phyloP scores from a whole-genome alignment of 1,140 invertebrate species.

The Zaprionus capensis region DNA sequence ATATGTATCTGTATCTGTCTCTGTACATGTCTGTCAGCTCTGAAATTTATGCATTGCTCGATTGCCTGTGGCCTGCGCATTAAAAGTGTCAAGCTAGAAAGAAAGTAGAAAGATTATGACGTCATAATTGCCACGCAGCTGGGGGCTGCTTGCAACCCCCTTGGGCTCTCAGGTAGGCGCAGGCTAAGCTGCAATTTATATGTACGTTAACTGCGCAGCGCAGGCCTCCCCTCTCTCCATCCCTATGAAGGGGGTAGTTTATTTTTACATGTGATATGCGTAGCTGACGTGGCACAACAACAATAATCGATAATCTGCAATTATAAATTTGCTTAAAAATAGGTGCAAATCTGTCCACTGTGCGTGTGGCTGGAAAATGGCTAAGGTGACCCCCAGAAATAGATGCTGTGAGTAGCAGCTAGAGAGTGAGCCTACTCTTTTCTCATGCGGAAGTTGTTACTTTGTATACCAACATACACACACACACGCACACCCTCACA shows the following conservation, averaged over 20 bases:
- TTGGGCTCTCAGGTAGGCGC: slow-evolving; percentile 42
- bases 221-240: slow-evolving; percentile 16
- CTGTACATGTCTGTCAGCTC: neutral
- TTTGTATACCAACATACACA: slow-evolving; percentile 25
- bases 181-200: slow-evolving; percentile 54
- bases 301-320: slow-evolving; percentile 43
- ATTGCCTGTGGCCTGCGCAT: slow-evolving; percentile 26
- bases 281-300: slow-evolving; percentile 36
- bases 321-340: slow-evolving; percentile 17
- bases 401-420: slow-evolving; percentile 28
- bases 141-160: neutral
- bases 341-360: neutral
- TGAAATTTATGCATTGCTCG: slow-evolving; percentile 23
- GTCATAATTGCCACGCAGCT: slow-evolving; percentile 54
- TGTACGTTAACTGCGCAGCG: slow-evolving; percentile 58
- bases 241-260: slow-evolving; percentile 37
- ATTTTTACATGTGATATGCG: slow-evolving; percentile 28
- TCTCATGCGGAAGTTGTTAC: slow-evolving; percentile 31
- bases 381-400: slow-evolving; percentile 69
- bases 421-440: slow-evolving; percentile 39
- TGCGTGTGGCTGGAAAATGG: slow-evolving; percentile 34
- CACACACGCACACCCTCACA: slow-evolving; percentile 5
- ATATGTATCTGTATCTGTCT: neutral
- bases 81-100: slow-evolving; percentile 11
- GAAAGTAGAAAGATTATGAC: slow-evolving; percentile 46